A percentile compares a stretch with the other conserved stretches of the same genome.
Conservation (phyloP, 2,113 vertebrate genomes). For the Erpornis zantholeuca region DNA sequence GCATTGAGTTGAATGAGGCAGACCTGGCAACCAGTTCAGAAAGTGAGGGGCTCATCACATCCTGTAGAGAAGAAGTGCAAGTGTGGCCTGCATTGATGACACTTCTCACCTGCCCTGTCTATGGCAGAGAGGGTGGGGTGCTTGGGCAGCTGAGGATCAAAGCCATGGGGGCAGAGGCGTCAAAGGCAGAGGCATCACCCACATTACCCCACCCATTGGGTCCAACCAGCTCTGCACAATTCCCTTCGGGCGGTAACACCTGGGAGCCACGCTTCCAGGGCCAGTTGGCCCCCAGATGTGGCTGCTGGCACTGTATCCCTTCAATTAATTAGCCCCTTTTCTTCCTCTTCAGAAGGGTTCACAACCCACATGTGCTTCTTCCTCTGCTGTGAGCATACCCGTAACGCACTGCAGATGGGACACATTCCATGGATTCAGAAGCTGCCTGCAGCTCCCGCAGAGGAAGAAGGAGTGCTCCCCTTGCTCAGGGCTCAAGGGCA, state of each 20-base stretch:
- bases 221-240: background rate
- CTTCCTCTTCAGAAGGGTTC: slow-evolving; percentile 53
- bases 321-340: slow-evolving; percentile 54
- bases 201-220: background rate
- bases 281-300: slow-evolving; percentile 58
- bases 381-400: background rate
- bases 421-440: slow-evolving; percentile 58
- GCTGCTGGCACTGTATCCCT: slow-evolving; percentile 39
- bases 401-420: slow-evolving; percentile 58
- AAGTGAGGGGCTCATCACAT: background rate
- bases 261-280: background rate
- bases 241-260: background rate
- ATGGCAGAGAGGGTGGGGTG: background rate
- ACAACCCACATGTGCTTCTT: slow-evolving; percentile 55
- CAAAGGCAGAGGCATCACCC: no score
- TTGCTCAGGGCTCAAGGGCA: background rate
- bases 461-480: background rate
- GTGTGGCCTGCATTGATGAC: background rate
- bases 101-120: background rate
- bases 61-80: background rate
- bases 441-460: background rate
- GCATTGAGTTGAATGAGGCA: background rate
- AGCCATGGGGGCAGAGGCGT: background rate
- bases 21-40: background rate
- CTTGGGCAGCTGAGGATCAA: background rate